phyloP scores from a whole-genome alignment of 53 echinoderm and acorn worm genomes.

The Paelopatides confundens region DNA sequence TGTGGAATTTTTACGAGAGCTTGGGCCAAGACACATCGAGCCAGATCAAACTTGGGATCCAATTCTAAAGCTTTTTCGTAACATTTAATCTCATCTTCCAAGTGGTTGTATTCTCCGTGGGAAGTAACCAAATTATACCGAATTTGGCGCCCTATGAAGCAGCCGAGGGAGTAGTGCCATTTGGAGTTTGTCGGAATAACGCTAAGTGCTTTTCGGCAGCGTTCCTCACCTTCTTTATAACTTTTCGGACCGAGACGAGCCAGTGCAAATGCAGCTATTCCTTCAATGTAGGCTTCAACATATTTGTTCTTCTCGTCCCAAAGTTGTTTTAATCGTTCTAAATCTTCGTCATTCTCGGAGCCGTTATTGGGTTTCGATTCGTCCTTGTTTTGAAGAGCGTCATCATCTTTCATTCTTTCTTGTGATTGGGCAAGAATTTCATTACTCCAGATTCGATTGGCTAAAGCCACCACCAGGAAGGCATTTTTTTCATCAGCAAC shows the following conservation, averaged over 20 bases:
- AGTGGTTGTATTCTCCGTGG: background rate
- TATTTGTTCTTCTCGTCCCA: background rate
- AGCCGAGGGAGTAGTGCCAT: background rate
- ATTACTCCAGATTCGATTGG: conserved; percentile 7
- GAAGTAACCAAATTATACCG: background rate
- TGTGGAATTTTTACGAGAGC: background rate
- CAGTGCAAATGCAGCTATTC: background rate
- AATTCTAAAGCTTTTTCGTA: background rate
- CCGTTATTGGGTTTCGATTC: too few species aligned
- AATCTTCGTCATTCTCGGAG: background rate
- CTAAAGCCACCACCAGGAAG: background rate
- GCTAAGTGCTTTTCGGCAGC: background rate
- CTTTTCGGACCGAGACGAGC: background rate
- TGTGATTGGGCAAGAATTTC: background rate
- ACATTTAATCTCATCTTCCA: too few species aligned
- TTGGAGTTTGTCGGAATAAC: background rate
- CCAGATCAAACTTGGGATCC: background rate
- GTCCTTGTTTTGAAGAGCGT: too few species aligned
- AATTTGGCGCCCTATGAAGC: background rate
- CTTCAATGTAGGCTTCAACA: background rate
- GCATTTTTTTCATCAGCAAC: too few species aligned
- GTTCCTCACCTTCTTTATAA: background rate
- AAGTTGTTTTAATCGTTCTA: too few species aligned
- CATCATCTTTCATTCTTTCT: background rate
- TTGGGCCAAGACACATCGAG: background rate